Evolutionary conservation across 2,113 vertebrate species (phyloP), one percentile per base, ranked within the genome.

Genomic region (Muntiacus reevesi): DNA sequence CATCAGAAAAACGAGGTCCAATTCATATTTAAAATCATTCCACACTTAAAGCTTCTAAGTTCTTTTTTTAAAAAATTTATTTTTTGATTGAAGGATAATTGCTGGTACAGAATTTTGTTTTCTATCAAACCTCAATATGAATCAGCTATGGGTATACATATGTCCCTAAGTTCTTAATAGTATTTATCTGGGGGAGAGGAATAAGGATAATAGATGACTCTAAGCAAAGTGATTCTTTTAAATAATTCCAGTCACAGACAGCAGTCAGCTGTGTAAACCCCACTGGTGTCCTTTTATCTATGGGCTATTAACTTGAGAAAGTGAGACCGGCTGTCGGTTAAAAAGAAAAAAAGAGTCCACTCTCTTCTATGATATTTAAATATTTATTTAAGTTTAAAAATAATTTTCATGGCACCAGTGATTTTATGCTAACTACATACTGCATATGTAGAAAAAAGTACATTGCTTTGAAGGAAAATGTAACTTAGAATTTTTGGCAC

Each of bases 381-480:
- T 99, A 99, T 99, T 99, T 99, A 99, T 99, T 99, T 99, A 96
- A 98, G 60, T 99, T 99, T 98, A 99, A 99, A 99, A 99, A 99
- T 99, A 99, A 98, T 99, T 98, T 89, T 98, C 98, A 99, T 99
- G 99, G 99, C 98, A 99, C 99, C 99, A 98, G 98, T 99, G 99
- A 99, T 98, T 98, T 99, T 98, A 98, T 98, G 99, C 98, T 99
- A 98, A 98, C 98, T 99, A 98, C 98, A 97, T 98, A 98, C 50
- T 98, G 98, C 95, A 92, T 98, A 98, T 98, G 98, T 99, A 99
- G 98, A 99, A 99, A 99, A 99, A 98, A 96, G 98, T 98, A 99
- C 98, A 98, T 98, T 96, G 95, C 86, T 98, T 98, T 88, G 97
- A 98, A 98, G 98, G 98, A 98, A 98, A 98, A 98, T 89, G 97